Evolutionary conservation across 1,140 invertebrate genomes (phyloP).

Genomic region (Melipona quadrifasciata): DNA sequence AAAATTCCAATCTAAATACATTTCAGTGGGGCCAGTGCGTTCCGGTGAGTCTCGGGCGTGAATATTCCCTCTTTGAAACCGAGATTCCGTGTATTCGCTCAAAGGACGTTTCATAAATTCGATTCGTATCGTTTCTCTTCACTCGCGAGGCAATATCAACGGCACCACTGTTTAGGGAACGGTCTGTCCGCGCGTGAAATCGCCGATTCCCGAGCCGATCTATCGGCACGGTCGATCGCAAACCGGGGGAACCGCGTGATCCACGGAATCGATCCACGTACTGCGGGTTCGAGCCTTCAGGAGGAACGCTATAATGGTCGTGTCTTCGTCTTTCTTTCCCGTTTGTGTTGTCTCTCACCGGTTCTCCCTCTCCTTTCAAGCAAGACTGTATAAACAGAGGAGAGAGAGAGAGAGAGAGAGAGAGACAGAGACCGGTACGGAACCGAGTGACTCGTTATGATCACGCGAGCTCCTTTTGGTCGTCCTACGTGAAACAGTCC

Average conservation of each 20-base stretch:
- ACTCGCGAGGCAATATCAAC: background rate
- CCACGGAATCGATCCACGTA: constrained; percentile 18
- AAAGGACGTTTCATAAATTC: background rate
- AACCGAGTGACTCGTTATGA: background rate
- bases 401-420: background rate
- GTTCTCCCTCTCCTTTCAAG: background rate
- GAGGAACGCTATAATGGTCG: constrained; percentile 11
- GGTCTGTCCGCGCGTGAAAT: background rate
- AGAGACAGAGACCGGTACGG: constrained; percentile 15
- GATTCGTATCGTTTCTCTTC: background rate
- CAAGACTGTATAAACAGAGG: background rate
- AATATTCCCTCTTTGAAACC: background rate
- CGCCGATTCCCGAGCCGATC: background rate
- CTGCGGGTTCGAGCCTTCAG: constrained; percentile 28
- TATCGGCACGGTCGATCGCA: background rate
- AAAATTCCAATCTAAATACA: background rate
- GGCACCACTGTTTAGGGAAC: background rate
- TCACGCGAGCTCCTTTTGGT: background rate
- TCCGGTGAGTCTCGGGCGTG: too few species aligned
- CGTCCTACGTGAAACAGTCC: background rate
- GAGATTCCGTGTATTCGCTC: background rate
- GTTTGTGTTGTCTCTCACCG: constrained; percentile 20
- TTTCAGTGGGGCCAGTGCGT: too few species aligned
- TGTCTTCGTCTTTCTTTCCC: constrained; percentile 27
- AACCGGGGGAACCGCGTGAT: too few species aligned